These are phyloP conservation scores for Agriopis leucophaearia DNA, from an alignment of 2,888 invertebrate genomes.

Conservation along the genomic window DNA sequence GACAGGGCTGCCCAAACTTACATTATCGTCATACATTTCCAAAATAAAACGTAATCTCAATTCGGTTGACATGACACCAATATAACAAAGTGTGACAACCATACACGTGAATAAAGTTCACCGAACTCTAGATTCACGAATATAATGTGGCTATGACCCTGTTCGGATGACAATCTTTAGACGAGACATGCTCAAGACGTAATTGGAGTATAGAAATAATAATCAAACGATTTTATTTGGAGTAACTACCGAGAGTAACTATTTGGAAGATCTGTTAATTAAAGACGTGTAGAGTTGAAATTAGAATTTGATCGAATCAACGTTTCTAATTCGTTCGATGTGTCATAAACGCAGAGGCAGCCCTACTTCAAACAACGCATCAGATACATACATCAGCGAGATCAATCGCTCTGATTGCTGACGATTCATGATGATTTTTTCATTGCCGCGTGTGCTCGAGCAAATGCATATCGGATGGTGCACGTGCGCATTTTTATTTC, in stretches of 20 bases:
- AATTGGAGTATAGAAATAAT: neutral
- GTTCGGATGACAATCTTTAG: slow-evolving; percentile 7
- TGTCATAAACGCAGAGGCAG: slow-evolving; percentile 9
- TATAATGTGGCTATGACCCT: slow-evolving; percentile 17
- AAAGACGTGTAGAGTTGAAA: neutral
- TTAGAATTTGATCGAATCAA: neutral
- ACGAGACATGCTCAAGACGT: slow-evolving; percentile 2
- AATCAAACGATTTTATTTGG: neutral
- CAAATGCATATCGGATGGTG: slow-evolving; percentile 40
- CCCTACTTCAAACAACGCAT: slow-evolving; percentile 38
- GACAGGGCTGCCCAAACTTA: slow-evolving; percentile 32
- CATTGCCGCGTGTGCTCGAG: slow-evolving; percentile 42
- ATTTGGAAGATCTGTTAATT: no score
- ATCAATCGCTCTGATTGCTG: slow-evolving; percentile 50
- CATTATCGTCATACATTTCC: neutral
- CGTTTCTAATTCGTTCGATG: neutral
- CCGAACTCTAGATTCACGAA: slow-evolving; percentile 22
- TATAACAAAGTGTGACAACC: slow-evolving; percentile 3
- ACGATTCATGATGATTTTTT: slow-evolving; percentile 46
- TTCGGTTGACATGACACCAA: slow-evolving; percentile 7
- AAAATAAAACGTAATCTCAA: slow-evolving; percentile 13
- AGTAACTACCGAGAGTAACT: neutral
- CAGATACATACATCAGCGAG: slow-evolving; percentile 44
- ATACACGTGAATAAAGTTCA: slow-evolving; percentile 21
- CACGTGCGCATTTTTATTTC: slow-evolving; percentile 36